Evolutionary conservation across 2,888 invertebrate genomes (phyloP).

Genomic region (Himalopsyche anomala): DNA sequence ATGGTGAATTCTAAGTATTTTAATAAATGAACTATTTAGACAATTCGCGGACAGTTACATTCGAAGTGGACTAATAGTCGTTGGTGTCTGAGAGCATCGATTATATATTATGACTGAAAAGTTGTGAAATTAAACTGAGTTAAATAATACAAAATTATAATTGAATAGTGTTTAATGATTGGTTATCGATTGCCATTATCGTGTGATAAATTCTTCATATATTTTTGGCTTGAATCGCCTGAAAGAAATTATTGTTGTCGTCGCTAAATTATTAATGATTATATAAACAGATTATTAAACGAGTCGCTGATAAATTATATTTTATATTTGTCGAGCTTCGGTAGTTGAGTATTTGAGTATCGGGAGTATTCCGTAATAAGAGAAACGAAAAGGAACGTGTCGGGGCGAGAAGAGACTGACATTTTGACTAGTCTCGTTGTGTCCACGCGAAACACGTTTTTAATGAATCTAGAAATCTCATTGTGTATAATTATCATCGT

Average conservation of each 20-base stretch:
- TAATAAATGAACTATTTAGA: slow-evolving; percentile 61
- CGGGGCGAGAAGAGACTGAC: slow-evolving; percentile 59
- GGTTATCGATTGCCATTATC: slow-evolving; percentile 66
- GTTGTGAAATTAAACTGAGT: slow-evolving; percentile 64
- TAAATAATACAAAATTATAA: slow-evolving; percentile 60
- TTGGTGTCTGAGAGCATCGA: slow-evolving; percentile 58
- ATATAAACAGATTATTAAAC: slow-evolving; percentile 62
- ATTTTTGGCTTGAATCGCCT: slow-evolving; percentile 66
- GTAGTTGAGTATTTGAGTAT: slow-evolving; percentile 63
- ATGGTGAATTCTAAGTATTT: slow-evolving; percentile 63
- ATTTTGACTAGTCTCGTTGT: slow-evolving; percentile 51
- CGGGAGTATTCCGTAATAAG: slow-evolving; percentile 23
- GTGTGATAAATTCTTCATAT: slow-evolving; percentile 66
- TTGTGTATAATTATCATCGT: slow-evolving; percentile 63
- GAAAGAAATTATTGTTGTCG: slow-evolving; percentile 65
- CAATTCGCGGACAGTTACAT: slow-evolving; percentile 57
- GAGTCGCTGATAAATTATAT: slow-evolving; percentile 65
- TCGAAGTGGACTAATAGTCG: slow-evolving; percentile 55
- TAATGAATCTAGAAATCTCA: slow-evolving; percentile 59
- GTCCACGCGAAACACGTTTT: slow-evolving; percentile 59
- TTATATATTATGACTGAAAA: slow-evolving; percentile 69
- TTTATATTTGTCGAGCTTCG: slow-evolving; percentile 66
- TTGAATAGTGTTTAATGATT: slow-evolving; percentile 64
- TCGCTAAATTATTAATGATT: slow-evolving; percentile 62
- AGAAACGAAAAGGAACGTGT: background rate